Conservation (phyloP, 2,888 invertebrate species). For the Drosophila meridiana region DNA sequence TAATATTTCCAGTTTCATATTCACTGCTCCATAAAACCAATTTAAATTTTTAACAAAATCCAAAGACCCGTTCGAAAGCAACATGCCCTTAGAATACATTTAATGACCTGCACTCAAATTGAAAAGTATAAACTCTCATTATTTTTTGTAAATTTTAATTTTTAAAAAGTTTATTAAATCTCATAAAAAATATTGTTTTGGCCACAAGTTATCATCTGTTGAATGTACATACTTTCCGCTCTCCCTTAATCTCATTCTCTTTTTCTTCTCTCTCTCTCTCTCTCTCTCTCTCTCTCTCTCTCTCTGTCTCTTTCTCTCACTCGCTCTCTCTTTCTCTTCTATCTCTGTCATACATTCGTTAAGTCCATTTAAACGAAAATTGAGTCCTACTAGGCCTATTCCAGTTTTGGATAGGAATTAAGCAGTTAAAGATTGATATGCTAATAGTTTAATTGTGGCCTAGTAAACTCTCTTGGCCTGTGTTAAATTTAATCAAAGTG, state of each 20-base stretch:
- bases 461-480: background rate
- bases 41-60: too few species aligned
- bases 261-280: background rate
- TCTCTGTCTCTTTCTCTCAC: background rate
- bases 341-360: background rate
- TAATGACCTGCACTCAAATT: too few species aligned
- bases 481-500: too few species aligned
- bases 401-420: background rate
- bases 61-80: too few species aligned
- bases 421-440: background rate
- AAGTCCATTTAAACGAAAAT: background rate
- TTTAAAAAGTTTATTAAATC: too few species aligned
- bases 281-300: background rate
- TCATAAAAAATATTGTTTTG: too few species aligned
- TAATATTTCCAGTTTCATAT: too few species aligned
- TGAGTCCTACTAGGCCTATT: too few species aligned
- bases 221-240: background rate
- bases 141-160: too few species aligned
- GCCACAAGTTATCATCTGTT: background rate
- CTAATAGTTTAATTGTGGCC: background rate
- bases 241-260: background rate
- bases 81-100: too few species aligned
- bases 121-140: too few species aligned
- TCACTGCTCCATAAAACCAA: too few species aligned
- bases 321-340: background rate